Percentiles rank a stretch among this genome's conserved stretches.
Conservation (phyloP, 2,113 vertebrate species). For the Oenanthe oenanthe region DNA sequence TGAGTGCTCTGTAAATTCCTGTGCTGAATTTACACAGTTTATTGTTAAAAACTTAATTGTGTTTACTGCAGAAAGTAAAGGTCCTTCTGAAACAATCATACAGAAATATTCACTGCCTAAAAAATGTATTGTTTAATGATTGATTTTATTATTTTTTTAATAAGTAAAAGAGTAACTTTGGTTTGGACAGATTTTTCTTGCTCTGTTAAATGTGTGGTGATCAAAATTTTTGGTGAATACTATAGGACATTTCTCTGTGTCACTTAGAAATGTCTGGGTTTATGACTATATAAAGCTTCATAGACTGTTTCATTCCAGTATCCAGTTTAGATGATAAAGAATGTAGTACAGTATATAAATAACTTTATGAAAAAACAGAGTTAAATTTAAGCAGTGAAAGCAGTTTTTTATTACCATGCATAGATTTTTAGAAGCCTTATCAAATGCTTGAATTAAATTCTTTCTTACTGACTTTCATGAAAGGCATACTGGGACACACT, state of each 20-base stretch:
- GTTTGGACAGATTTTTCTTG: fast-evolving
- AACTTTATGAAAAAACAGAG: neutral
- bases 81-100: neutral
- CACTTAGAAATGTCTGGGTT: neutral
- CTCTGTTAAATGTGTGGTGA: neutral
- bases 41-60: neutral
- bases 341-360: neutral
- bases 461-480: neutral
- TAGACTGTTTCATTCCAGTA: neutral
- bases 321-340: neutral
- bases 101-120: neutral
- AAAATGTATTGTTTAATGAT: neutral
- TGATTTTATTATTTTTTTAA: neutral
- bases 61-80: neutral
- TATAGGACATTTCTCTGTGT: neutral
- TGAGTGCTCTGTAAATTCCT: neutral
- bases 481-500: neutral
- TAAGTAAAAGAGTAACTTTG: neutral
- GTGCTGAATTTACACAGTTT: neutral
- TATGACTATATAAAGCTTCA: neutral
- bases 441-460: neutral
- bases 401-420: neutral
- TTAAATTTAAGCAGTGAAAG: neutral
- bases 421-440: neutral
- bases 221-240: neutral